Evolutionary conservation across 2,113 vertebrate genomes (phyloP), one percentile per base, ranked within the genome.

Genomic region (Caretta caretta): DNA sequence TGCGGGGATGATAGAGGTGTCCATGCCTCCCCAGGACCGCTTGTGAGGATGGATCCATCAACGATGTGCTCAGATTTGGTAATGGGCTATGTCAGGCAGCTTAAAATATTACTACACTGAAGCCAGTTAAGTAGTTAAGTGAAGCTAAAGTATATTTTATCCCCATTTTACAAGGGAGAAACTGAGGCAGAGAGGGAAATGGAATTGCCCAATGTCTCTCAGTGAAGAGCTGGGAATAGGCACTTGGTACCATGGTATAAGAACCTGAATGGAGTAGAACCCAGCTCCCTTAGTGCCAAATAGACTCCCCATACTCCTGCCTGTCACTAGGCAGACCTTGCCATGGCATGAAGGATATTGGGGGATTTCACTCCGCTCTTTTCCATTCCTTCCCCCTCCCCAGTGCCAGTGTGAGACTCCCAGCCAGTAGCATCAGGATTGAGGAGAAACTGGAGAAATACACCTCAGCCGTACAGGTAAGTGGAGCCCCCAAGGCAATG

Each of bases 391-490:
- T 89, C 75, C 38, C n/a, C 13, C n/a, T 86, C 92, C 69, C 29
- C 96, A 99, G 99, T 4, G 98, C 98, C 0, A 99, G 97, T 46
- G 96, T 99, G 97, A 99, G 99, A 95, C 96, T 99, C 88, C 99
- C 99, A 0, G 98, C 98, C 9, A 98, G 96, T 91, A 97, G 97
- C 7, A 57, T 13, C 83, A 98, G 95, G 86, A 98, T 99, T 48
- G 98, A 98, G 87, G 99, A 99, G 97, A 99, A 99, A 97, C 98
- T 99, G 98, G 99, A 99, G 86, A 97, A 97, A 92, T 99, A 99
- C 96, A 98, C 98, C 86, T 98, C 99, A 0, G 99, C 99, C 2
- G 97, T 99, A 48, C 99, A 99, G 99, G 99, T 99, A 93, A 13
- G 13, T 31, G 57, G 12, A 9, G 3, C 57, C 57, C 57, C 57